Evolutionary conservation across 2,888 invertebrate species (phyloP), one percentile per base, ranked within the genome.

Genomic region (Graphium colonna): DNA sequence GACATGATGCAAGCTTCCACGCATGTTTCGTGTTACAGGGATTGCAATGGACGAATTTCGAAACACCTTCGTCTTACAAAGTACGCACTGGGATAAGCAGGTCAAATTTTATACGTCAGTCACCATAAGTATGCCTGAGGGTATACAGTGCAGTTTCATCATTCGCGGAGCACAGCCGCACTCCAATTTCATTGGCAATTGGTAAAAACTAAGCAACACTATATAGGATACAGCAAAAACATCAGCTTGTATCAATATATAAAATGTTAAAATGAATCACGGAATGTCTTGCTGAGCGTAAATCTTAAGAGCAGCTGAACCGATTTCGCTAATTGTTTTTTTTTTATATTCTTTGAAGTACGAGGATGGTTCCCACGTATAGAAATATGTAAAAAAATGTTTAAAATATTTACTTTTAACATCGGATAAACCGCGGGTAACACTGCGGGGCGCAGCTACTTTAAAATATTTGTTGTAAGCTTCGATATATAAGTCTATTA

Each of bases 21-120:
- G 54, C 54, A 45, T 55, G 54, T 50, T 36, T 55, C 26, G 26
- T 17, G 36, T 55, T 55, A 55, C 54, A 38, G 38, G 46, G 40
- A 54, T 42, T 50, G 54, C 46, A 46, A 38, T 16, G 42, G 50
- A 42, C 41, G 38, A 28, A 45, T 54, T 49, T 40, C 49, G 39
- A 40, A 54, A 54, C 45, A 1, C 40, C 17, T 31, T 26, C 51
- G 40, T 12, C 10, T 33, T 33, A 17, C 18, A 21, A 49, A 40
- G n/a, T n/a, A 18, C 9, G 12, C 12, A 21, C 10, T 16, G 13
- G 21, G 45, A 12, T 17, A 40, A 31, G 28, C 36, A 13, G 36
- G 36, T 36, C 36, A 12, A 36, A 36, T 7, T 36, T 36, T 36
- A n/a, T 36, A 36, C 36, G 12, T 36, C 36, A 36, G 36, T 12